A percentile compares a stretch with the other conserved stretches of the same genome.
phyloP scores from a whole-genome alignment of 2,113 vertebrate genomes.

The Tapirus terrestris region DNA sequence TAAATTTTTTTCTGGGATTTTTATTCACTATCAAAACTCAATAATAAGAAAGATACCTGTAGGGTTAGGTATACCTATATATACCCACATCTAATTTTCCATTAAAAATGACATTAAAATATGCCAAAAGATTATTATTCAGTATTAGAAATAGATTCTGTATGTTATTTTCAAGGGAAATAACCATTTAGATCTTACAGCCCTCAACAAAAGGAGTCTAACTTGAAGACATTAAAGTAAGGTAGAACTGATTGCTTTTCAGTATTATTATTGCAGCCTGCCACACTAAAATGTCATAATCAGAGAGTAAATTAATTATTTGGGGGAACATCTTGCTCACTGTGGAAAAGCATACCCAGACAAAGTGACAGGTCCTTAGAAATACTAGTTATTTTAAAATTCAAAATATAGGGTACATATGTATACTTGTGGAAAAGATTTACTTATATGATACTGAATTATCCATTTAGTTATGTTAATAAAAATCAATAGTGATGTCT shows the following conservation, averaged over 20 bases:
- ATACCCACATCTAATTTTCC: background rate
- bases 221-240: conserved; percentile 27
- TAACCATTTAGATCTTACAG: background rate
- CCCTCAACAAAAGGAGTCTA: background rate
- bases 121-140: background rate
- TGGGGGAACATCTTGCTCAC: background rate
- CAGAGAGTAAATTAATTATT: conserved; percentile 16
- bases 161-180: conserved; percentile 1
- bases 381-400: conserved; percentile 32
- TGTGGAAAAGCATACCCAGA: background rate
- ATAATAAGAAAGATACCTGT: background rate
- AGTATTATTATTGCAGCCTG: background rate
- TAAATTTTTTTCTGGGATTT: background rate
- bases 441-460: conserved; percentile 13
- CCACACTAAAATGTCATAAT: background rate
- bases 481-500: conserved; percentile 34
- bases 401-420: background rate
- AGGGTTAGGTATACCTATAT: background rate
- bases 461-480: conserved; percentile 27
- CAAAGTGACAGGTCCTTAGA: background rate
- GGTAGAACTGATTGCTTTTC: background rate
- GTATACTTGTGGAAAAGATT: background rate
- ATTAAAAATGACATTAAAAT: conserved; percentile 37
- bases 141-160: background rate
- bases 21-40: conserved; percentile 7